Evolutionary conservation across 2,113 vertebrate genomes (phyloP).

Genomic region (Gopherus flavomarginatus): DNA sequence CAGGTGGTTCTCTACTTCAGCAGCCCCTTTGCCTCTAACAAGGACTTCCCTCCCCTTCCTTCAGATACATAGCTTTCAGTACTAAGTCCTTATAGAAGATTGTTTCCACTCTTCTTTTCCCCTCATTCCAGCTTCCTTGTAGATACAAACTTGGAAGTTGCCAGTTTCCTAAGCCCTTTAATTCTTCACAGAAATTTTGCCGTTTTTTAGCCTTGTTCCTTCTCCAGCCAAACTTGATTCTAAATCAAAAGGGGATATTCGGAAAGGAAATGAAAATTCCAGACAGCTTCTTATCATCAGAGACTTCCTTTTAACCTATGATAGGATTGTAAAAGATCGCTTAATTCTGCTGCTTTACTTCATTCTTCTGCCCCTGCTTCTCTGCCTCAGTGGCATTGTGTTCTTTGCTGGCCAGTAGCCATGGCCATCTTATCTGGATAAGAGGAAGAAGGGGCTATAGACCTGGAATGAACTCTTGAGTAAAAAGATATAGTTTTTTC

Average conservation of each 20-base stretch:
- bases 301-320: not conserved
- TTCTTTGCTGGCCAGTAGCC: not conserved
- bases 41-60: not conserved
- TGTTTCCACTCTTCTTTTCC: not conserved
- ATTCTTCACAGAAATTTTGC: not conserved
- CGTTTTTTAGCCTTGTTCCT: not conserved
- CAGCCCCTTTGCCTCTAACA: not conserved
- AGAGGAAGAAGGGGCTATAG: not conserved
- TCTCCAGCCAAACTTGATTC: not conserved
- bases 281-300: not conserved
- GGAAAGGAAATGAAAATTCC: not conserved
- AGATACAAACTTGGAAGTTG: not conserved
- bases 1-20: not conserved
- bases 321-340: not conserved
- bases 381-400: not conserved
- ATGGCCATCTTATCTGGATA: not conserved
- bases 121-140: not conserved
- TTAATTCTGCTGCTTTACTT: not conserved
- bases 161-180: not conserved
- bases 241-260: not conserved
- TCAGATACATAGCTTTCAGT: not conserved
- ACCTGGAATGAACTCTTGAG: not conserved
- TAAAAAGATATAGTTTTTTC: not conserved
- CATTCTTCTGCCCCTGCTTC: not conserved
- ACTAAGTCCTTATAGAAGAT: not conserved